phyloP scores from a whole-genome alignment of 2,888 invertebrate species.

The Elmis aenea region DNA sequence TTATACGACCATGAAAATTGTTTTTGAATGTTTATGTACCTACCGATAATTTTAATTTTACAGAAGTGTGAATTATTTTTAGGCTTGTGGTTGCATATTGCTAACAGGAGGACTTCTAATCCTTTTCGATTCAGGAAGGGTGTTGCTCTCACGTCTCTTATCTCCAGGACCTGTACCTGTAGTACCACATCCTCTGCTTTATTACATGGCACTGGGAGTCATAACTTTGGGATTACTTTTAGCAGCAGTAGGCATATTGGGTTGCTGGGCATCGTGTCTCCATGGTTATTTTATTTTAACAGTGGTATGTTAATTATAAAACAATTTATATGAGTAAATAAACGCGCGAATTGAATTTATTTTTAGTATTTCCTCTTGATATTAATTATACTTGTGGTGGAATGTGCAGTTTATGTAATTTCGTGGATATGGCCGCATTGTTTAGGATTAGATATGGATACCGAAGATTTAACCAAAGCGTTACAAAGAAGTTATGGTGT shows the following conservation, averaged over 20 bases:
- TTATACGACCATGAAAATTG: too few relatives aligned
- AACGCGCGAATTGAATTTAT: neutral
- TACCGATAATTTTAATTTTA: neutral
- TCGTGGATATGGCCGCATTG: conserved; percentile 75
- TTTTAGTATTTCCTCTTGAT: conserved; percentile 68
- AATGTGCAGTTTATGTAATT: conserved; percentile 65
- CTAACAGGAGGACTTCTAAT: conserved; percentile 69
- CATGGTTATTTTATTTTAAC: conserved; percentile 69
- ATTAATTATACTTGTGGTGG: conserved; percentile 60
- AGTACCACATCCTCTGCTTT: conserved; percentile 69
- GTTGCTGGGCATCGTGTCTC: conserved; percentile 77
- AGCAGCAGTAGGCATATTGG: conserved; percentile 65
- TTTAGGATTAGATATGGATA: conserved; percentile 64
- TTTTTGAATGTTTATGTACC: too few relatives aligned
- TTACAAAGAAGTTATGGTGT: conserved; percentile 73
- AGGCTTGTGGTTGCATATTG: conserved; percentile 69
- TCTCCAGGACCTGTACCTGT: conserved; percentile 56
- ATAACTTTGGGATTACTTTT: conserved; percentile 65
- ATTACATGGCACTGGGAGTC: conserved; percentile 68
- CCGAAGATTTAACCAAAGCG: conserved; percentile 63
- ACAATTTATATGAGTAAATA: neutral
- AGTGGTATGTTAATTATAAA: conserved; percentile 56
- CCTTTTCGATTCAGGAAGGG: conserved; percentile 64
- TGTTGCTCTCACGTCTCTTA: conserved; percentile 67
- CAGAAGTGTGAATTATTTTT: conserved; percentile 30